phyloP scores from a whole-genome alignment of 1,140 invertebrate genomes.

The Mylabris phalerata region DNA sequence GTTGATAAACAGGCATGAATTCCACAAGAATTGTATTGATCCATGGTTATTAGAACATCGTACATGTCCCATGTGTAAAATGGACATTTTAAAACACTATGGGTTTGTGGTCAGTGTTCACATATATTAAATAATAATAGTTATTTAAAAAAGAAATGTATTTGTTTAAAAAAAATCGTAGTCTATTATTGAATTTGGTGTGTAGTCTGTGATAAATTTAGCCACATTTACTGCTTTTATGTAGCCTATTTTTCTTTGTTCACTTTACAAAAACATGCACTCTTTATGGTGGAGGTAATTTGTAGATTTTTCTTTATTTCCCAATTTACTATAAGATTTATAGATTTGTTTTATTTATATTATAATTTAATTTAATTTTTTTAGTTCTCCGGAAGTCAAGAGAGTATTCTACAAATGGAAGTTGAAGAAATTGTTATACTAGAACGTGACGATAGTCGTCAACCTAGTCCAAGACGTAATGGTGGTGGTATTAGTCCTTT shows the following conservation, averaged over 20 bases:
- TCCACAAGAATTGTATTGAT: slow-evolving; percentile 91
- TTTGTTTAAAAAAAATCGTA: neutral
- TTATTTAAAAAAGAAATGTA: neutral
- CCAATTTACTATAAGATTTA: slow-evolving; percentile 3
- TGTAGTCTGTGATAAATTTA: slow-evolving; percentile 17
- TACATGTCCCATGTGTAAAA: slow-evolving; percentile 93
- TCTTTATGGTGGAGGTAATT: slow-evolving; percentile 19
- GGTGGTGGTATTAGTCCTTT: slow-evolving; percentile 36
- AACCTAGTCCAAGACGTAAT: slow-evolving; percentile 21
- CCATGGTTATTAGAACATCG: slow-evolving; percentile 89
- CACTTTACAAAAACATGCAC: slow-evolving; percentile 17
- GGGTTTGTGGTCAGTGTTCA: slow-evolving; percentile 68
- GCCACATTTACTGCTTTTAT: too few species aligned
- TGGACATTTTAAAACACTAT: slow-evolving; percentile 89
- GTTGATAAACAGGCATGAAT: slow-evolving; percentile 71
- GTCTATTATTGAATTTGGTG: too few species aligned
- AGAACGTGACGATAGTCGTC: slow-evolving; percentile 24
- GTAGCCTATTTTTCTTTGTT: slow-evolving; percentile 12
- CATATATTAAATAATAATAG: slow-evolving; percentile 11
- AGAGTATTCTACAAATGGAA: slow-evolving; percentile 67
- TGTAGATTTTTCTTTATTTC: slow-evolving; percentile 15
- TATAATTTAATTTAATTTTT: neutral
- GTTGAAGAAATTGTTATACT: slow-evolving; percentile 47
- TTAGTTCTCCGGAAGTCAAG: slow-evolving; percentile 72
- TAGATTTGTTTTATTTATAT: neutral